These are phyloP conservation scores for Cosmopolites sordidus DNA, from an alignment of 2,888 invertebrate genomes.

Conservation along the genomic window DNA sequence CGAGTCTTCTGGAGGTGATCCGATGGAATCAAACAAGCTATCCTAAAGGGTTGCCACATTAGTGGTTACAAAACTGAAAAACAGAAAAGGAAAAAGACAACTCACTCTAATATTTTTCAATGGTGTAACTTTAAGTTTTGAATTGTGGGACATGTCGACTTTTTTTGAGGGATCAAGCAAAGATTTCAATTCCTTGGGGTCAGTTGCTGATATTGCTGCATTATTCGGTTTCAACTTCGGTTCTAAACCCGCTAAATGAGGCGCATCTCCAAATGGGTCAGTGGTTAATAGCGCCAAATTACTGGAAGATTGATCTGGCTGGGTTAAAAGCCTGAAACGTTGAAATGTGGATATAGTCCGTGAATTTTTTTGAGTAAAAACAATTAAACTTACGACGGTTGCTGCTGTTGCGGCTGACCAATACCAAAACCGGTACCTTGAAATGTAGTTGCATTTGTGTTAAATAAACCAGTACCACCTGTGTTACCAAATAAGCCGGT, in stretches of 20 bases:
- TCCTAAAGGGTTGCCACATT: slow-evolving; percentile 50
- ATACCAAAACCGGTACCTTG: slow-evolving; percentile 46
- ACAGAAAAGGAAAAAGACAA: slow-evolving; percentile 29
- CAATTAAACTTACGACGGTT: slow-evolving; percentile 32
- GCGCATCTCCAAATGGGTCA: slow-evolving; percentile 40
- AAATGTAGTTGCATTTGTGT: slow-evolving; percentile 23
- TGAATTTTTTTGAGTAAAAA: background rate
- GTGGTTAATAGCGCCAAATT: slow-evolving; percentile 34
- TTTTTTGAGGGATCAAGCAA: slow-evolving; percentile 40
- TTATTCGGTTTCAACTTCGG: slow-evolving; percentile 32
- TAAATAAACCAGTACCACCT: slow-evolving; percentile 28
- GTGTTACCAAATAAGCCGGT: slow-evolving; percentile 55
- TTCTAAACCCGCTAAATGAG: slow-evolving; percentile 38
- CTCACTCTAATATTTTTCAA: slow-evolving; percentile 35
- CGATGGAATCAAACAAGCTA: slow-evolving; percentile 70
- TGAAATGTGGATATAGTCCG: slow-evolving; percentile 1
- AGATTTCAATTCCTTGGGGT: slow-evolving; percentile 41
- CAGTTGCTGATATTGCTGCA: slow-evolving; percentile 35
- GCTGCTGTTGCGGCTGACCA: slow-evolving; percentile 30
- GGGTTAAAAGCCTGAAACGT: slow-evolving; percentile 32
- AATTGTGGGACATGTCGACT: slow-evolving; percentile 31
- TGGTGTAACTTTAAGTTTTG: slow-evolving; percentile 36
- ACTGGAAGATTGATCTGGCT: slow-evolving; percentile 29
- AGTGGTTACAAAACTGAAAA: background rate
- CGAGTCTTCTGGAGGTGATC: slow-evolving; percentile 16